Percentiles rank a stretch among this genome's conserved stretches.
Evolutionary conservation across 2,888 invertebrate species (phyloP).

Genomic region (Cynaeus angustus): DNA sequence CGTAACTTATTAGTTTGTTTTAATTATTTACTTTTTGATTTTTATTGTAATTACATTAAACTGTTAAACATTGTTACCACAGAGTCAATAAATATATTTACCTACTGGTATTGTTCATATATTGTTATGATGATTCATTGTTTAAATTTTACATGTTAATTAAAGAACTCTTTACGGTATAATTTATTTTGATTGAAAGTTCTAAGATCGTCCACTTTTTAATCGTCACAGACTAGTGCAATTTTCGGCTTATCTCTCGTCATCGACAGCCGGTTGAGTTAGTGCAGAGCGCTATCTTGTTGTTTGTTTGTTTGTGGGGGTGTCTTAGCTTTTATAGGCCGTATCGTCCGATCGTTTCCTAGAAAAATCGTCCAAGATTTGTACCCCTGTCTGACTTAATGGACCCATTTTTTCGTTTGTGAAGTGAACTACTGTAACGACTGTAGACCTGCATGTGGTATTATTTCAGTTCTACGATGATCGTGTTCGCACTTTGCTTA

Average conservation of each 20-base stretch:
- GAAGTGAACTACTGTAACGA: slow-evolving; percentile 16
- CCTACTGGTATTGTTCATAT: too few species aligned
- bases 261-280: slow-evolving; percentile 58
- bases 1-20: too few species aligned
- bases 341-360: slow-evolving; percentile 55
- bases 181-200: too few species aligned
- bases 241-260: slow-evolving; percentile 50
- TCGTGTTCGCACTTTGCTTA: slow-evolving; percentile 59
- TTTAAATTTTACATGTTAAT: too few species aligned
- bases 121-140: too few species aligned
- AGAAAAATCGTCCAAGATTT: slow-evolving; percentile 18
- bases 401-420: slow-evolving; percentile 22
- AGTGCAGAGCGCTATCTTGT: slow-evolving; percentile 58
- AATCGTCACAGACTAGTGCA: neutral
- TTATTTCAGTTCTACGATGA: slow-evolving; percentile 62
- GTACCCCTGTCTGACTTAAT: slow-evolving; percentile 37
- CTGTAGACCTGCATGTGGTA: slow-evolving; percentile 63
- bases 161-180: too few species aligned
- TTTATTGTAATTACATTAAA: too few species aligned
- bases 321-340: slow-evolving; percentile 57
- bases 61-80: too few species aligned
- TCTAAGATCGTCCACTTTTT: neutral
- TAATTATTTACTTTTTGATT: too few species aligned
- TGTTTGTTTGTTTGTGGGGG: slow-evolving; percentile 58
- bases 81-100: too few species aligned